Conservation (phyloP, 2,888 invertebrate genomes). For the Anoncus sp. region DNA sequence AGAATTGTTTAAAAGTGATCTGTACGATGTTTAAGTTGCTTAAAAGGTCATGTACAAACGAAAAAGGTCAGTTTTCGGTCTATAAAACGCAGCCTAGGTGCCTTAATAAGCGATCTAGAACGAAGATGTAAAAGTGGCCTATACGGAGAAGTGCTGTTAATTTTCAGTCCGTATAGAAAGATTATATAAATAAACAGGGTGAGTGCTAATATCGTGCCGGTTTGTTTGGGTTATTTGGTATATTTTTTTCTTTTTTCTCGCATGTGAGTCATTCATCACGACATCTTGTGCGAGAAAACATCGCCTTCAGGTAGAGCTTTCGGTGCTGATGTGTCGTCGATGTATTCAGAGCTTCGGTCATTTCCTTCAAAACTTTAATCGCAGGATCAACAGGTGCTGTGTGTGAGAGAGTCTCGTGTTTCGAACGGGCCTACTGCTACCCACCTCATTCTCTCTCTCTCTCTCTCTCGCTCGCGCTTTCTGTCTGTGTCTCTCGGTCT, state of each 20-base stretch:
- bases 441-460: constrained; percentile 16
- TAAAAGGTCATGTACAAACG: too few species aligned
- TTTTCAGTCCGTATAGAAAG: not conserved
- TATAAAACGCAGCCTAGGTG: not conserved
- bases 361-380: constrained; percentile 77
- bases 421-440: constrained; percentile 66
- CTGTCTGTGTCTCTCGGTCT: constrained; percentile 16
- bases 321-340: not conserved
- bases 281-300: not conserved
- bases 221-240: not conserved
- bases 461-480: constrained; percentile 18
- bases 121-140: not conserved
- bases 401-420: constrained; percentile 65
- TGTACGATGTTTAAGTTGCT: too few species aligned
- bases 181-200: not conserved
- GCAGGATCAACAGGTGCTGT: constrained; percentile 80
- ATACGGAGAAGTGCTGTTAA: not conserved
- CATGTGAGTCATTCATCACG: not conserved
- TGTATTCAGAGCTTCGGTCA: constrained; percentile 70
- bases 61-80: too few species aligned
- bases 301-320: constrained; percentile 7
- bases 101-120: not conserved
- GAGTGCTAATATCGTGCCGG: not conserved
- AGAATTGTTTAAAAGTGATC: too few species aligned
- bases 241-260: not conserved